phyloP scores from a whole-genome alignment of 2,113 vertebrate genomes.

The Anolis sagrei region DNA sequence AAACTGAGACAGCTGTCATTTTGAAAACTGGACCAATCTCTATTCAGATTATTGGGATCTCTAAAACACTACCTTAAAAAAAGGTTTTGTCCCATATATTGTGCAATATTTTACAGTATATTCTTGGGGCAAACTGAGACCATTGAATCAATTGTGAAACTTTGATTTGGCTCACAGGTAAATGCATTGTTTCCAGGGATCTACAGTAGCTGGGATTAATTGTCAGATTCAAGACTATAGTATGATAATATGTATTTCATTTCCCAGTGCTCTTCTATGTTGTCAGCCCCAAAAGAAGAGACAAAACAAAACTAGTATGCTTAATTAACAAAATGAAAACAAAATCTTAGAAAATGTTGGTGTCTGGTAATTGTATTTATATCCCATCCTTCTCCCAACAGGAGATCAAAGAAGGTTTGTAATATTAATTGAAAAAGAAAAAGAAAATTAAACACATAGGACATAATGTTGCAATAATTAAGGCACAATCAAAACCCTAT shows the following conservation, averaged over 20 bases:
- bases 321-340: background rate
- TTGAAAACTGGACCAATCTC: background rate
- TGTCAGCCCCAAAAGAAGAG: background rate
- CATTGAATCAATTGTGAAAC: too few relatives aligned
- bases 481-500: background rate
- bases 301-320: too few relatives aligned
- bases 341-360: too few relatives aligned
- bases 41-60: background rate
- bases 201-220: too few relatives aligned
- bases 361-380: too few relatives aligned
- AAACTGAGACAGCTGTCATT: background rate
- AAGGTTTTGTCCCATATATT: background rate
- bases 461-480: background rate
- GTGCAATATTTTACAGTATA: background rate
- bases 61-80: background rate
- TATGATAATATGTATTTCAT: background rate
- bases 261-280: background rate
- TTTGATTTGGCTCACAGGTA: too few relatives aligned
- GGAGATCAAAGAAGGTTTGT: too few relatives aligned
- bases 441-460: background rate
- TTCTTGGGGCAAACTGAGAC: background rate
- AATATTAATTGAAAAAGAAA: too few relatives aligned
- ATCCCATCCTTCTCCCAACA: too few relatives aligned
- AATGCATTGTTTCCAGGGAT: too few relatives aligned
- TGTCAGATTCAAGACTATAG: background rate